Conservation (phyloP, 2,113 vertebrate species). For the Pica pica region DNA sequence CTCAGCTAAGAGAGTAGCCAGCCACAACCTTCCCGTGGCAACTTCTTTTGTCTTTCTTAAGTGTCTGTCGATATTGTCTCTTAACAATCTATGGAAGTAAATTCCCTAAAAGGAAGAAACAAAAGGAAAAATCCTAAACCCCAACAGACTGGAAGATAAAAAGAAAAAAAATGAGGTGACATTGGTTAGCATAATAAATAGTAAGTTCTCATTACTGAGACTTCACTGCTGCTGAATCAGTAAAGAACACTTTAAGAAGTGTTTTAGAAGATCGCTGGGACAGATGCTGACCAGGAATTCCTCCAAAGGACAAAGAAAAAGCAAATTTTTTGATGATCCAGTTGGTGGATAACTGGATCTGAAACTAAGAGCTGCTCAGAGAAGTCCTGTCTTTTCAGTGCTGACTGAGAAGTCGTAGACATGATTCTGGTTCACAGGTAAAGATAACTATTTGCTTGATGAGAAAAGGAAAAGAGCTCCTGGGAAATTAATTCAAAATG, state of each 20-base stretch:
- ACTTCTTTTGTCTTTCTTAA: neutral
- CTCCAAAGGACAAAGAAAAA: neutral
- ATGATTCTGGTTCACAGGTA: neutral
- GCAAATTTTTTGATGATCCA: neutral
- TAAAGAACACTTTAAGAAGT: neutral
- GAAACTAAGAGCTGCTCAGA: neutral
- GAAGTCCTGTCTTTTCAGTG: neutral
- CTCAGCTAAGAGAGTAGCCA: neutral
- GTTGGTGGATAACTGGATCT: neutral
- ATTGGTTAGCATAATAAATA: neutral
- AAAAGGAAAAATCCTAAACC: neutral
- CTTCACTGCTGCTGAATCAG: neutral
- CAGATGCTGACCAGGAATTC: neutral
- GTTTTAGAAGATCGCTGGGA: neutral
- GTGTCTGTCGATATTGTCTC: accelerated
- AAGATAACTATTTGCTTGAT: neutral
- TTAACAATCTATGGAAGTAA: neutral
- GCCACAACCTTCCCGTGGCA: neutral
- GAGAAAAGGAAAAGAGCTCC: neutral
- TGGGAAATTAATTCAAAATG: neutral
- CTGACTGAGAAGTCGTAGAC: neutral
- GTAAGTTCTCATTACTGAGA: neutral
- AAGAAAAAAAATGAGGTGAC: neutral
- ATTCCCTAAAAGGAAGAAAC: too few species aligned
- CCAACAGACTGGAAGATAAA: neutral